Conservation (phyloP, 2,888 invertebrate species). For the Drosophila mayaguana region DNA sequence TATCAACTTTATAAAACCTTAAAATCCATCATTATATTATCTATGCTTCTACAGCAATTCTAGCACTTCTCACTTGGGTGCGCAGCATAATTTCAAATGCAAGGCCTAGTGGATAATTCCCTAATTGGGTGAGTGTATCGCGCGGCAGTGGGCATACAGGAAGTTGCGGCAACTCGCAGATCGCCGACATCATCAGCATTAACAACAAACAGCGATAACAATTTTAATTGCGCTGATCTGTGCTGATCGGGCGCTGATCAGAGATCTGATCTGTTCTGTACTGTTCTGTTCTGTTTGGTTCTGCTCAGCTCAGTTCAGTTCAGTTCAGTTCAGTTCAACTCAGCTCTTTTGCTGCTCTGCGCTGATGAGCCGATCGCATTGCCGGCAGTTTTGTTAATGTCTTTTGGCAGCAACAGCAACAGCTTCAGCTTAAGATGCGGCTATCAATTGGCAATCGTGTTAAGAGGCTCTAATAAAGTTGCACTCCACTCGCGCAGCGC, state of each 20-base stretch:
- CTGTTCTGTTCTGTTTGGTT: background rate
- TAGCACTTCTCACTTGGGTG: background rate
- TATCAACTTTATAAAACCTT: background rate
- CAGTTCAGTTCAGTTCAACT: background rate
- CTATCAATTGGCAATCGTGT: constrained; percentile 77
- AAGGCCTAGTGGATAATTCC: background rate
- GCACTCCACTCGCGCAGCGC: constrained; percentile 33
- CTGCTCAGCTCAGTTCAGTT: background rate
- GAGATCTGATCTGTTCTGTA: constrained; percentile 1
- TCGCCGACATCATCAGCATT: constrained; percentile 57
- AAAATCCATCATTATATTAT: background rate
- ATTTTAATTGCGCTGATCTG: constrained; percentile 77
- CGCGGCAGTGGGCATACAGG: constrained; percentile 53
- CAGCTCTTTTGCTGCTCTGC: constrained; percentile 30
- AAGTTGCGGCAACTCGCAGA: constrained; percentile 48
- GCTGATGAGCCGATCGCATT: constrained; percentile 33
- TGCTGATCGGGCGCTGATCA: constrained; percentile 23
- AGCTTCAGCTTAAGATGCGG: constrained; percentile 18
- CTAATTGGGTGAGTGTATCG: constrained; percentile 30
- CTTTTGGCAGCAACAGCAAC: constrained; percentile 69
- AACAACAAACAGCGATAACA: constrained; percentile 79
- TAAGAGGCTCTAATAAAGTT: constrained; percentile 77
- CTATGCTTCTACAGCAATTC: background rate
- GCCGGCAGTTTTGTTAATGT: constrained; percentile 74
- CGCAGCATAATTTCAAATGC: background rate